Evolutionary conservation across 1,140 invertebrate genomes (phyloP), one percentile per base, ranked within the genome.

Genomic region (Lepidurus apus): DNA sequence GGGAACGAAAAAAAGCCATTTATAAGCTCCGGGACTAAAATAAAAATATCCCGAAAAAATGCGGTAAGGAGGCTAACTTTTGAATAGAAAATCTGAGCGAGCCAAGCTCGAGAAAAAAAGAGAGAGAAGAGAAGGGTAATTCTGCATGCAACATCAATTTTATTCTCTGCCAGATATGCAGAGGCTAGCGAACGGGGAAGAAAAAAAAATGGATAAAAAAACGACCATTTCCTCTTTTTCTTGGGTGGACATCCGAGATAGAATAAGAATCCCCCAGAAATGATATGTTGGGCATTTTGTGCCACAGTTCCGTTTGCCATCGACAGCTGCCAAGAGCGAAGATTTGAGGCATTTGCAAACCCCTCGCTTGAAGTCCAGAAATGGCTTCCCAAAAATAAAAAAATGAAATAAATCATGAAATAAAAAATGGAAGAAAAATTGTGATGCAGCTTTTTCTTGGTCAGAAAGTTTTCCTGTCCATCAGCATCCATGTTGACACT

Each of bases 131-230:
- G 21, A 65, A 21, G 53, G 53, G 53, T 65, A 65, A 65, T 65
- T 65, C 21, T 65, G 53, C 53, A 65, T 65, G 53, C 53, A 65
- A 65, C 53, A 65, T 65, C 53, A 65, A 65, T 65, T 65, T 65
- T 65, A 65, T 65, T 65, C 53, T 65, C 53, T 21, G 53, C 21
- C 53, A 65, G 53, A 65, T 65, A 65, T 65, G 53, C 53, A 65
- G 21, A 65, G 53, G 53, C 53, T 21, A 65, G 53, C 53, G 7
- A 65, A 21, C n/a, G 17, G 10, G 53, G 53, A 65, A 65, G 9
- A 65, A 65, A n/a, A 53, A 6, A n/a, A 53, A 17, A 53, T n/a
- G n/a, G n/a, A n/a, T n/a, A 53, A 53, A 53, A 65, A 17, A 7
- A 1, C 9, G 13, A 0, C 53, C 8, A 9, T 65, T 65, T 3